These are phyloP conservation scores for Amphimallon solstitiale DNA, from an alignment of 2,888 invertebrate species.

Conservation along the genomic window DNA sequence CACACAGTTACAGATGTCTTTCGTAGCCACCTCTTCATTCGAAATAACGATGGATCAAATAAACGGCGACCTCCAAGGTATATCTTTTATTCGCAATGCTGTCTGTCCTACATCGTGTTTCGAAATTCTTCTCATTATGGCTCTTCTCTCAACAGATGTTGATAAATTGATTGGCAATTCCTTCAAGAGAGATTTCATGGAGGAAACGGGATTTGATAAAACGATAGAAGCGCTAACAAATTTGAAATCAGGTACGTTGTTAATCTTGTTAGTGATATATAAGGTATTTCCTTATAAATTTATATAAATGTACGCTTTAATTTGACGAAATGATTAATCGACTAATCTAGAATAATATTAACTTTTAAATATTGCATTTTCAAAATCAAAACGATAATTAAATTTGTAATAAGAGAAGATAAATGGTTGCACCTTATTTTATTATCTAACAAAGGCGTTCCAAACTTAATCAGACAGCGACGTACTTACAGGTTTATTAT, in stretches of 20 bases:
- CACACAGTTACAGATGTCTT: constrained; percentile 72
- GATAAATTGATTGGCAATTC: constrained; percentile 79
- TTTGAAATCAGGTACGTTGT: constrained; percentile 73
- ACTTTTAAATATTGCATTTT: too few relatives aligned
- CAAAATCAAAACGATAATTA: too few relatives aligned
- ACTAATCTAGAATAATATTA: too few relatives aligned
- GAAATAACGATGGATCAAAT: constrained; percentile 72
- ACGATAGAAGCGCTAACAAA: constrained; percentile 77
- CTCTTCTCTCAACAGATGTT: constrained; percentile 67
- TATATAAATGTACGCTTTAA: background rate
- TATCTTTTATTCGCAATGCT: constrained; percentile 47
- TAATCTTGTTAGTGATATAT: background rate
- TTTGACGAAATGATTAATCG: background rate
- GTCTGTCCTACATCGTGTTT: constrained; percentile 8
- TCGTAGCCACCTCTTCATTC: constrained; percentile 63
- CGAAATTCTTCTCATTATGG: too few relatives aligned
- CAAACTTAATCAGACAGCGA: too few relatives aligned
- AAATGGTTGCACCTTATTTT: too few relatives aligned
- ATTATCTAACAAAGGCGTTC: too few relatives aligned
- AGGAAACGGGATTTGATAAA: constrained; percentile 79
- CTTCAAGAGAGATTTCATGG: constrained; percentile 77
- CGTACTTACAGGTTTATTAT: too few relatives aligned
- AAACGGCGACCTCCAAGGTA: constrained; percentile 73
- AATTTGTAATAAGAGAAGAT: too few relatives aligned
- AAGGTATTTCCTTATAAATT: background rate